phyloP scores from a whole-genome alignment of 2,888 invertebrate species.

The Andricus quercusramuli region DNA sequence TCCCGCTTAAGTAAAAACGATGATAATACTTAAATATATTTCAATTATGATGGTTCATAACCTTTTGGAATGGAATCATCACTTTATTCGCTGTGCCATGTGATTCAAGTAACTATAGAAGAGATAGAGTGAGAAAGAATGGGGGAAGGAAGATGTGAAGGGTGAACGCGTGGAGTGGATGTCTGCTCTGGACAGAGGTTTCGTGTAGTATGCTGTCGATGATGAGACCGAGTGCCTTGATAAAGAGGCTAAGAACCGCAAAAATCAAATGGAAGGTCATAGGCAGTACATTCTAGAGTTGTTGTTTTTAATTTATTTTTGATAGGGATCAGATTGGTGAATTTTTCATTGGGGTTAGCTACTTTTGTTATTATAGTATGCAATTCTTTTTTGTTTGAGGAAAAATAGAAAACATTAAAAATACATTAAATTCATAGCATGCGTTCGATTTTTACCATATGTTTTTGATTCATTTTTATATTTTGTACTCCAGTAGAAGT shows the following conservation, averaged over 20 bases:
- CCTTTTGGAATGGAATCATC: background rate
- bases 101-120: slow-evolving; percentile 10
- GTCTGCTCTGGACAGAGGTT: slow-evolving; percentile 62
- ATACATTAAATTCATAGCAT: background rate
- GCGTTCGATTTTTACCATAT: background rate
- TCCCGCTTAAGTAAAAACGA: no score
- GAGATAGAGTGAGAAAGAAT: slow-evolving; percentile 28
- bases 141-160: slow-evolving; percentile 27
- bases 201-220: slow-evolving; percentile 55
- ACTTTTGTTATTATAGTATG: background rate
- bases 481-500: background rate
- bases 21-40: background rate
- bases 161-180: slow-evolving; percentile 47
- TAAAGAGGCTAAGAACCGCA: slow-evolving; percentile 51
- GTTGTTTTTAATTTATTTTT: slow-evolving; percentile 26
- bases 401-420: background rate
- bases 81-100: slow-evolving; percentile 1
- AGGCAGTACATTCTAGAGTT: background rate
- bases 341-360: background rate
- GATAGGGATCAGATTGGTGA: slow-evolving; percentile 4
- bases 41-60: background rate
- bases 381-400: background rate
- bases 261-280: slow-evolving; percentile 39
- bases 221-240: slow-evolving; percentile 64
- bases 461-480: background rate